A percentile compares a stretch with the other conserved stretches of the same genome.
phyloP scores from a whole-genome alignment of 92 coral and sea anemone genomes.

The Palythoa grandiflora region DNA sequence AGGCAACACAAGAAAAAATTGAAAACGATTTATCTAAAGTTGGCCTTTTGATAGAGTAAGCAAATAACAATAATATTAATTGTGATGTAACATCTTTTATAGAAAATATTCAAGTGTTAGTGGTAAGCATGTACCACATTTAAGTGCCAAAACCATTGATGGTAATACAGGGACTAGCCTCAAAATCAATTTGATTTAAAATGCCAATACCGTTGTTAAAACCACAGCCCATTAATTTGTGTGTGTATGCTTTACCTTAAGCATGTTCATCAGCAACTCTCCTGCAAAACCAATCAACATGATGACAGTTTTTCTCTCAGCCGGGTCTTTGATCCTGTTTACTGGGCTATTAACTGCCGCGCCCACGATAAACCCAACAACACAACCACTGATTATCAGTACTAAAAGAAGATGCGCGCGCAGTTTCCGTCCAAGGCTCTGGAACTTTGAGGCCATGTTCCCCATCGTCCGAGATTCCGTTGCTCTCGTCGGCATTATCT shows the following conservation, averaged over 20 bases:
- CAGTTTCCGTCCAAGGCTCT: constrained; percentile 1
- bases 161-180: too few species aligned
- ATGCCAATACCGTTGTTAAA: too few species aligned
- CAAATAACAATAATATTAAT: too few species aligned
- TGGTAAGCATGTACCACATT: too few species aligned
- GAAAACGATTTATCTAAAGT: too few species aligned
- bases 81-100: too few species aligned
- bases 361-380: constrained; percentile 80
- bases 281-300: constrained; percentile 94
- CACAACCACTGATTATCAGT: constrained; percentile 79
- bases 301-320: constrained; percentile 70
- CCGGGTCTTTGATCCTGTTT: constrained; percentile 75
- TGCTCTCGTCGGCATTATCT: neutral
- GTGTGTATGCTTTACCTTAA: constrained; percentile 48
- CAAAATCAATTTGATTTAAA: too few species aligned
- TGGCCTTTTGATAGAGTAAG: too few species aligned
- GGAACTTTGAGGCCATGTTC: neutral
- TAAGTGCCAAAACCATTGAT: too few species aligned
- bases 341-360: constrained; percentile 76
- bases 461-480: neutral
- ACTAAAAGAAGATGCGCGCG: constrained; percentile 81
- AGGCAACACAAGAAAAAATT: too few species aligned
- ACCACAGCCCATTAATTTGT: too few species aligned
- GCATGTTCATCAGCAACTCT: constrained; percentile 88
- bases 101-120: too few species aligned